These are phyloP conservation scores for Euglossa dilemma DNA, from an alignment of 1,140 invertebrate species.

Conservation along the genomic window DNA sequence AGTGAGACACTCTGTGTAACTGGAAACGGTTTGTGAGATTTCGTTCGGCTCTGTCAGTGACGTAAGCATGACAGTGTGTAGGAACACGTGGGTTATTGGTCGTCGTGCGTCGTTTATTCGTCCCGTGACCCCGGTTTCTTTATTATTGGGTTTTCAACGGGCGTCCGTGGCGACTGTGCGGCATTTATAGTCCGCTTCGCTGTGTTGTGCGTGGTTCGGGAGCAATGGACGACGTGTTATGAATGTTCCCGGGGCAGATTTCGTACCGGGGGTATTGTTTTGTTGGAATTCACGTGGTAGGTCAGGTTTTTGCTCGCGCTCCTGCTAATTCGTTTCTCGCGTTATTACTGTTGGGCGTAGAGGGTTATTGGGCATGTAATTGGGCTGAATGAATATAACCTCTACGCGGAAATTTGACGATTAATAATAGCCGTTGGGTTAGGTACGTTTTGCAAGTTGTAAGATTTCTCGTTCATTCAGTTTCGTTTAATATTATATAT, in stretches of 20 bases:
- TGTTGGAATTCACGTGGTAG: slow-evolving; percentile 1
- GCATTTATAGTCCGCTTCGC: background rate
- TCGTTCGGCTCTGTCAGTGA: background rate
- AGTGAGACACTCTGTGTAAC: background rate
- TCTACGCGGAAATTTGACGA: too few species aligned
- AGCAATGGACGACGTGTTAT: background rate
- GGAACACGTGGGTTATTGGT: slow-evolving; percentile 30
- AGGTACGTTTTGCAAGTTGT: too few species aligned
- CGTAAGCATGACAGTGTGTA: too few species aligned
- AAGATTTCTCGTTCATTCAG: too few species aligned
- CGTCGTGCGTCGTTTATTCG: background rate
- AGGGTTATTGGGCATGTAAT: background rate
- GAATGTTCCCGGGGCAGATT: background rate
- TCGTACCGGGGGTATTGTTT: background rate
- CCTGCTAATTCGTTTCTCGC: background rate
- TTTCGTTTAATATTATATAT: too few species aligned
- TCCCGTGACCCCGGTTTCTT: slow-evolving; percentile 17
- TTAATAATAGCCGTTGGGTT: too few species aligned
- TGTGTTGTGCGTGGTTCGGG: background rate
- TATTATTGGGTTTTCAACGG: background rate
- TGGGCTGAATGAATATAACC: too few species aligned
- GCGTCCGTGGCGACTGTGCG: background rate
- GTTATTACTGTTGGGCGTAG: background rate
- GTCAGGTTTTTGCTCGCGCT: background rate
- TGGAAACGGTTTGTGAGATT: background rate